A percentile compares a stretch with the other conserved stretches of the same genome.
Evolutionary conservation across 2,113 vertebrate genomes (phyloP).

Genomic region (Antechinus stuartii): DNA sequence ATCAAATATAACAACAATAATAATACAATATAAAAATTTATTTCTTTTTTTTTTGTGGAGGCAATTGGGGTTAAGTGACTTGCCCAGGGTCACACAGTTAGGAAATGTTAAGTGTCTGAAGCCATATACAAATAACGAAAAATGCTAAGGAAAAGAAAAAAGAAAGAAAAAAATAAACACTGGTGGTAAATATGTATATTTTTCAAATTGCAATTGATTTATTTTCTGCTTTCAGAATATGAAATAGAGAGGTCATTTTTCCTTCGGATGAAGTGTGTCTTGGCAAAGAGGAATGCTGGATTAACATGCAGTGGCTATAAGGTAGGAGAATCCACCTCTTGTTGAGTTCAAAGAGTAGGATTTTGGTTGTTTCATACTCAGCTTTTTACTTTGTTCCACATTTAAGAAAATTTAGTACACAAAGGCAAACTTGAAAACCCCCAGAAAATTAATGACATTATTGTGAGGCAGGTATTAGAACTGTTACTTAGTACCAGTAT

Average conservation of each 20-base stretch:
- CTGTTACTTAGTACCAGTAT: background rate
- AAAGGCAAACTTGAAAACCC: background rate
- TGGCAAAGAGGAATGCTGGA: conserved; percentile 95
- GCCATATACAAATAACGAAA: background rate
- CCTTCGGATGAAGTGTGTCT: conserved; percentile 96
- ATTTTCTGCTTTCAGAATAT: conserved; percentile 87
- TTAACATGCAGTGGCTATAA: conserved; percentile 97
- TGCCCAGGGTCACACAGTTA: no score
- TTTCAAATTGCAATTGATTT: background rate
- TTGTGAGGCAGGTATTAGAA: background rate
- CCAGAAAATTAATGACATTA: rapidly evolving
- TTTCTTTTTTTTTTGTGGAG: no score
- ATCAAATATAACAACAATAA: no score
- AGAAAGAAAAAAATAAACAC: no score
- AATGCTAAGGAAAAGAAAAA: background rate
- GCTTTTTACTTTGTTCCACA: no score
- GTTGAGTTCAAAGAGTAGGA: rapidly evolving
- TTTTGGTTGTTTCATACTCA: rapidly evolving
- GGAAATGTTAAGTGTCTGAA: no score
- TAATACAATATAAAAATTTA: no score
- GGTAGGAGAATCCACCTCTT: conserved; percentile 75
- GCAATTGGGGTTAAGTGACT: no score
- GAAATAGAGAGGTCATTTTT: conserved; percentile 96
- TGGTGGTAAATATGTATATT: background rate
- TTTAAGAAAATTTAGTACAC: background rate